Evolutionary conservation across 2,797 vertebrate species (phyloP).

Genomic region (Kryptolebias ocellatus): DNA sequence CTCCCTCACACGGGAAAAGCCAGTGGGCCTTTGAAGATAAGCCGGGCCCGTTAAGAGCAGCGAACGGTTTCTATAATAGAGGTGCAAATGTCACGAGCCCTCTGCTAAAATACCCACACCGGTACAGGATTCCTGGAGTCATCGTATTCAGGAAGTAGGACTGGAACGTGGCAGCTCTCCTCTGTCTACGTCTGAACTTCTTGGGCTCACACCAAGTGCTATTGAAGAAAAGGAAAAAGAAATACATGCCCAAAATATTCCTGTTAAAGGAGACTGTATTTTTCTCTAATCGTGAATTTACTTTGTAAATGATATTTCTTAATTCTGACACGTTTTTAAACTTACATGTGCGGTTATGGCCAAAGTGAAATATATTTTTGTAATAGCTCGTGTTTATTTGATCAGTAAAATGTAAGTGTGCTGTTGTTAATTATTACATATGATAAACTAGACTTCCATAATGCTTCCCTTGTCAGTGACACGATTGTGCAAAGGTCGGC

Average conservation of each 20-base stretch:
- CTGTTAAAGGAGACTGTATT: conserved; percentile 61
- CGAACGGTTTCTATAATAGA: conserved; percentile 53
- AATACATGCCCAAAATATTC: conserved; percentile 59
- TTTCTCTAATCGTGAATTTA: conserved; percentile 71
- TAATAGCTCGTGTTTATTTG: conserved; percentile 74
- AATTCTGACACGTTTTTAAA: conserved; percentile 68
- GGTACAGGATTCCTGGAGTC: conserved; percentile 47
- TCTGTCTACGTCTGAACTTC: conserved; percentile 51
- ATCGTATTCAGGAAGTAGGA: conserved; percentile 43
- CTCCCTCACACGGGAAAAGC: conserved; percentile 47
- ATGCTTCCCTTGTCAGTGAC: conserved; percentile 45
- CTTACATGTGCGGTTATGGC: conserved; percentile 66
- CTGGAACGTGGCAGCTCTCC: conserved; percentile 34
- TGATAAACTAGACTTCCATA: conserved; percentile 61
- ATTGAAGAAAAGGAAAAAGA: conserved; percentile 47
- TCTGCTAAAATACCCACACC: conserved; percentile 57
- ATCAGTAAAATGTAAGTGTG: conserved; percentile 68
- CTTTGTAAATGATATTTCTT: conserved; percentile 67
- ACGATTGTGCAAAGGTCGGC: conserved; percentile 57
- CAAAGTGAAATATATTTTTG: conserved; percentile 81
- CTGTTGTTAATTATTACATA: conserved; percentile 64
- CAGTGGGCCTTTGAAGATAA: conserved; percentile 68
- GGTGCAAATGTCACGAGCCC: conserved; percentile 53
- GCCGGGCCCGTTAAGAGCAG: conserved; percentile 63
- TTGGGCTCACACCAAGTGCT: conserved; percentile 53